Evolutionary conservation across 1,140 invertebrate genomes (phyloP), one percentile per base, ranked within the genome.

Genomic region (Andrena cerasifolii): DNA sequence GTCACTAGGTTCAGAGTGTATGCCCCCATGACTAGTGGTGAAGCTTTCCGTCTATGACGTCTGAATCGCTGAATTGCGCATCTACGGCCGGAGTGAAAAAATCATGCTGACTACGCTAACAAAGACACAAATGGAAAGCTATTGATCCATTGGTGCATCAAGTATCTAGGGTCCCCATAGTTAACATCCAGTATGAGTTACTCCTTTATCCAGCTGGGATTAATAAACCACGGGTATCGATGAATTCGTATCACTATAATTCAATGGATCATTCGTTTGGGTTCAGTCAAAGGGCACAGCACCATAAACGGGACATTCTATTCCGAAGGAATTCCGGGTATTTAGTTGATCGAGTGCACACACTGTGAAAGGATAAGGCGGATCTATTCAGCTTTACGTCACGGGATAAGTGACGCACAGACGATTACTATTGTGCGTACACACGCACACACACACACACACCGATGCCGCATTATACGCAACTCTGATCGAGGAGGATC

Each of bases 361-460:
- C n/a, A 12, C 16, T 8, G 10, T 40, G 12, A 70, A 43, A 26
- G 47, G 59, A 66, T 45, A 54, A 54, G 4, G 26, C 18, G 61
- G 45, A 66, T 66, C 59, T 74, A 47, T 53, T 40, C 33, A 31
- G 31, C 3, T 28, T 65, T 73, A 10, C 59, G 71, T 65, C 71
- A 73, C 26, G 3, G 1, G 56, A 21, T 33, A n/a, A 12, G 10
- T 33, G 33, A 51, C 47, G 45, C 14, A n/a, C 26, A 51, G 8
- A 7, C 12, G 43, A 36, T 51, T 72, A 28, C 54, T 36, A 16
- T 14, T 33, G 3, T 26, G n/a, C 16, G 24, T 0, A 2, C 2
- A 6, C 14, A 40, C 5, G n/a, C n/a, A n/a, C n/a, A n/a, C 16
- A 18, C 0, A 2, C 2, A 6, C 14, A 40, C 5, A 24, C n/a